These are phyloP conservation scores for Cynaeus angustus DNA, from an alignment of 2,888 invertebrate species.

Conservation along the genomic window DNA sequence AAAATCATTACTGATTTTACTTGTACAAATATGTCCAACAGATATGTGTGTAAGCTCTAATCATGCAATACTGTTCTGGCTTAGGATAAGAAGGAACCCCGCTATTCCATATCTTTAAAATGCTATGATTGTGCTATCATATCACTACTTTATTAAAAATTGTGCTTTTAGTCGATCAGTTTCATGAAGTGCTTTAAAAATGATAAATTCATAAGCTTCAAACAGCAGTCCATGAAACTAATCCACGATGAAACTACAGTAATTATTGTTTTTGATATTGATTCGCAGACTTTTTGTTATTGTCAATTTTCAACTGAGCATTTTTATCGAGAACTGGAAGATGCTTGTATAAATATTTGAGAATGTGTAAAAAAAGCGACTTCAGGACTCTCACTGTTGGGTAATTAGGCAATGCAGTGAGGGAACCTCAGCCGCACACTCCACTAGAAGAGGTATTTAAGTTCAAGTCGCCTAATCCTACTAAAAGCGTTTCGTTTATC, in stretches of 20 bases:
- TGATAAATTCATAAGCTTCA: constrained; percentile 28
- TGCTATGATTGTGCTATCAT: constrained; percentile 43
- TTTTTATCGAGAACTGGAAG: constrained; percentile 21
- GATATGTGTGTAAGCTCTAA: constrained; percentile 43
- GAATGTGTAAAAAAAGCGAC: constrained; percentile 17
- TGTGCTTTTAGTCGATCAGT: constrained; percentile 17
- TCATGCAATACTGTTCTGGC: constrained; percentile 42
- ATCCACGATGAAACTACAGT: constrained; percentile 1
- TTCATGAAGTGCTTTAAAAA: constrained; percentile 16
- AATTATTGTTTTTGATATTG: constrained; percentile 34
- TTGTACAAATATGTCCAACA: constrained; percentile 18
- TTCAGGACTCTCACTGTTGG: constrained; percentile 6
- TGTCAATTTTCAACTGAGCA: constrained; percentile 37
- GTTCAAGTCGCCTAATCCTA: constrained; percentile 3
- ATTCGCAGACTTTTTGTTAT: constrained; percentile 39
- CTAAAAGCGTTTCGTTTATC: constrained; percentile 38
- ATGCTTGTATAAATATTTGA: constrained; percentile 23
- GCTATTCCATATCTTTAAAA: constrained; percentile 28
- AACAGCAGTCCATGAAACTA: constrained; percentile 12
- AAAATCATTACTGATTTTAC: constrained; percentile 29
- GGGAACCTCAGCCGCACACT: constrained; percentile 2
- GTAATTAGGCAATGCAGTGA: not conserved
- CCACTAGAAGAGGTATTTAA: constrained; percentile 22
- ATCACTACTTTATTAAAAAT: constrained; percentile 40
- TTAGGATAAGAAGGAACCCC: constrained; percentile 32